These are phyloP conservation scores for Oscheius sp. DNA, from an alignment of 2,888 invertebrate species.

Conservation along the genomic window DNA sequence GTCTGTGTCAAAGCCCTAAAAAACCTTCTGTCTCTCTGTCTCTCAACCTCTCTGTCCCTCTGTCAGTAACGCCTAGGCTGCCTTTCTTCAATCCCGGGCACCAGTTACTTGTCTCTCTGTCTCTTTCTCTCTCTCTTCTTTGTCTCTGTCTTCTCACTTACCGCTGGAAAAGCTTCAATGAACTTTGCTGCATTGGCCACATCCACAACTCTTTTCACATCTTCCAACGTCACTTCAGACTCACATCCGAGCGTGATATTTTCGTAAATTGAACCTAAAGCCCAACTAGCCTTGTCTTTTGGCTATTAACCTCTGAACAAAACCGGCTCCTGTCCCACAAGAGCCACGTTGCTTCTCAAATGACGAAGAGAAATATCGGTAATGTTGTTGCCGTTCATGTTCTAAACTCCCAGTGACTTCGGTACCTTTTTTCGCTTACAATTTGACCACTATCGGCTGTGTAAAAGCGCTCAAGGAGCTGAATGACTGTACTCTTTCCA, in stretches of 20 bases:
- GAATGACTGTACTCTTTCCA: conserved; percentile 74
- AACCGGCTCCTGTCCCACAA: conserved; percentile 64
- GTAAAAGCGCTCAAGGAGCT: conserved; percentile 74
- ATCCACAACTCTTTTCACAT: conserved; percentile 49
- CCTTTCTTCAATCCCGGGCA: too few relatives aligned
- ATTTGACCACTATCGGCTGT: conserved; percentile 71
- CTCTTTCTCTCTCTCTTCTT: not conserved
- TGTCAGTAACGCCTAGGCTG: not conserved
- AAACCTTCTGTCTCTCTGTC: not conserved
- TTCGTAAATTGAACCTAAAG: conserved; percentile 50
- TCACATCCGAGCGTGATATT: conserved; percentile 52
- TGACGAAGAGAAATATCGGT: conserved; percentile 44
- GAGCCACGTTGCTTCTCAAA: conserved; percentile 57
- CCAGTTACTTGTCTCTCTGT: too few relatives aligned
- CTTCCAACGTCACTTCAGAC: conserved; percentile 39
- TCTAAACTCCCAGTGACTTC: conserved; percentile 39
- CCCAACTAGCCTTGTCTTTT: not conserved
- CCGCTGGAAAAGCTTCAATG: conserved; percentile 53
- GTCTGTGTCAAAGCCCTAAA: conserved; percentile 46
- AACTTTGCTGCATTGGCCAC: conserved; percentile 56
- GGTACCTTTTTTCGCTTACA: conserved; percentile 41
- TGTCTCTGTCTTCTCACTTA: conserved; percentile 4
- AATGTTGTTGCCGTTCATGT: conserved; percentile 50
- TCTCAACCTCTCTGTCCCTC: not conserved
- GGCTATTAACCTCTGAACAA: conserved; percentile 46